Base-by-base conservation (phyloP, 2,113 vertebrate species). In the Kryptolebias marmoratus region DNA sequence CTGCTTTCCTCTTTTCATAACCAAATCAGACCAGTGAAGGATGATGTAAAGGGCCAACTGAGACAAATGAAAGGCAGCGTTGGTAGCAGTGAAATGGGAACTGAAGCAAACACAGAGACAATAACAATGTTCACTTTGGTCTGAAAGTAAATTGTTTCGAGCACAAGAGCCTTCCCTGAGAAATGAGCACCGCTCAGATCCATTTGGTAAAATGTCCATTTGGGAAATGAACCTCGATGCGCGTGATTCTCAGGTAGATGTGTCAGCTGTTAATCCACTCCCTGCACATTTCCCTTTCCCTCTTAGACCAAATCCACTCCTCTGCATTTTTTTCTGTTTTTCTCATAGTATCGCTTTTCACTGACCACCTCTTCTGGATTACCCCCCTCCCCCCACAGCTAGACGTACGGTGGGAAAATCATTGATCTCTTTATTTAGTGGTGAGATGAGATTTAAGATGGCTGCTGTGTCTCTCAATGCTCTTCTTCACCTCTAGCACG, bases 191-290 rank as follows among this genome's bases (percentile, higher is more conserved):
- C 75, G 80, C 75, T 56, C 42, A 50, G 70, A 61, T 18, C 68
- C 80, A 83, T 86, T 85, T 78, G 45, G 70, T 77, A 82, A 85
- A 87, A 50, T 71, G 71, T 77, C 57, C 72, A 68, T 79, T 74
- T 77, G 64, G 80, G 76, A 80, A 81, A 83, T 80, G 65, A 61
- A 75, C 71, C 68, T 58, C 79, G 68, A 79, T 78, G 67, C 56
- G 54, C 47, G 14, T 49, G 76, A 60, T 12, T 52, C 55, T 77
- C 71, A 82, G 79, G 71, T 79, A 77, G 60, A 76, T 74, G 55
- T 72, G 49, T 78, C 71, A 81, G 67, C 68, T 80, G 56, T 67
- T 70, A 80, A 74, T 80, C 75, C 50, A 57, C 55, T 68, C 8
- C 27, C 64, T 59, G 61, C 73, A 36, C 64, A 58, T 79, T 48